Base-by-base conservation (phyloP, 2,113 vertebrate species). In the Illadopsis cleaveri region DNA sequence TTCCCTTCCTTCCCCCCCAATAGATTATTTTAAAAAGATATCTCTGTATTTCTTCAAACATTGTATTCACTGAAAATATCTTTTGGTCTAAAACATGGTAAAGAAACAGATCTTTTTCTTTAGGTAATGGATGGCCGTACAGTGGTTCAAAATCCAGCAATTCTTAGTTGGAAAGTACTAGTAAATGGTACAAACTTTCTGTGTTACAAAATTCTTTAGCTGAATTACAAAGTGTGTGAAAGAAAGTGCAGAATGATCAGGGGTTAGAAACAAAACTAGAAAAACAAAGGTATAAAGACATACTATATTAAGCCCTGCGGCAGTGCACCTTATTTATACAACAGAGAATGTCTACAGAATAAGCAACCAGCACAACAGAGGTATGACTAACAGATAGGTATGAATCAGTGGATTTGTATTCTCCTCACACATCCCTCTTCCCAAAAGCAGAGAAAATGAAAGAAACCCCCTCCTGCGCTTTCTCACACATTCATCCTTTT, bases 311-410 rank as follows among this genome's bases (percentile, higher is more conserved):
- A 94, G 68, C 88, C 95, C 86, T 82, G 77, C 89, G 64, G 93
- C 95, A 89, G n/a, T 86, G 71, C 47, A 85, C 90, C 93, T 95
- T 97, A 95, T 97, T 97, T 97, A 95, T 95, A 94, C 80, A 94
- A 89, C 73, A 86, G 80, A 80, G 94, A 45, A 83, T 86, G 88
- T 86, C 93, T 95, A 50, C 72, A 82, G 96, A 97, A 97, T 95
- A 89, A 95, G 81, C 75, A 96, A 94, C 78, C 25, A 94, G 87
- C 88, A 85, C 91, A 97, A 94, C 86, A 97, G 86, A 96, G 73
- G 76, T 90, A 94, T 97, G 94, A 96, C 93, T 95, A 96, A 95
- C 62, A 97, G 86, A 76, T 86, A 93, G 75, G 77, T 94, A 64
- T 90, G 94, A 95, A 95, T 77, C 86, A 79, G 86, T 75, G 42